Percentiles rank a stretch among this genome's conserved stretches.
phyloP scores from a whole-genome alignment of 2,888 invertebrate genomes.

The Nomada lathburiana region DNA sequence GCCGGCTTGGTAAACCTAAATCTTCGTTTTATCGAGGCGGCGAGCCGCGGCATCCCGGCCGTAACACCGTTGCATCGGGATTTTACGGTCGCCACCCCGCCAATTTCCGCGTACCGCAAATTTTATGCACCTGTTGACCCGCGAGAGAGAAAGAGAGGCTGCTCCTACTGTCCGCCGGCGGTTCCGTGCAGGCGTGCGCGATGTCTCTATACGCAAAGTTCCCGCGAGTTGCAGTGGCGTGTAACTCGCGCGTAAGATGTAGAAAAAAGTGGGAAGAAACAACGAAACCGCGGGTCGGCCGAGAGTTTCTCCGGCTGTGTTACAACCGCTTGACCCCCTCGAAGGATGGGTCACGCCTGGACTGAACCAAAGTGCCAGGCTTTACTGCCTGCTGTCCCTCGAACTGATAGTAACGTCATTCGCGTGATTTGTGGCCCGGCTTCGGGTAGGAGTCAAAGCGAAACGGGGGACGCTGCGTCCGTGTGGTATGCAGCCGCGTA shows the following conservation, averaged over 20 bases:
- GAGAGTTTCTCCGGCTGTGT: constrained; percentile 46
- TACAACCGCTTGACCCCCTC: constrained; percentile 59
- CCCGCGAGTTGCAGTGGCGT: not conserved
- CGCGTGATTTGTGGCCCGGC: constrained; percentile 78
- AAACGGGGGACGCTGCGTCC: constrained; percentile 32
- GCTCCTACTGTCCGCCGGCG: not conserved
- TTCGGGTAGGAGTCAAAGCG: constrained; percentile 66
- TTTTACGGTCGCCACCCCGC: constrained; percentile 67
- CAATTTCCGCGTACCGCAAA: constrained; percentile 73
- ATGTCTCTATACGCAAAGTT: constrained; percentile 23
- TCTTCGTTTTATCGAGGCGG: constrained; percentile 66
- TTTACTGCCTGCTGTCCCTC: constrained; percentile 76
- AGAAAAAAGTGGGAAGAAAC: not conserved
- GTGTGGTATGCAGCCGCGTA: constrained; percentile 60
- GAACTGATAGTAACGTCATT: constrained; percentile 77
- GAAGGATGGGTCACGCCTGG: constrained; percentile 56
- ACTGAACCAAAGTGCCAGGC: constrained; percentile 69
- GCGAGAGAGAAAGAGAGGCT: constrained; percentile 22
- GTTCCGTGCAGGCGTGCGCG: not conserved
- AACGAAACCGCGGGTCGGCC: constrained; percentile 33
- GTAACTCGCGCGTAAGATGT: not conserved
- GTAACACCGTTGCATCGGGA: constrained; percentile 59
- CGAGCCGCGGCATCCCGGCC: constrained; percentile 25
- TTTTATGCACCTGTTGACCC: constrained; percentile 74
- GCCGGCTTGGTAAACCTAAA: constrained; percentile 60